Evolutionary conservation across 2,888 invertebrate species (phyloP).

Genomic region (Biston stratarius): DNA sequence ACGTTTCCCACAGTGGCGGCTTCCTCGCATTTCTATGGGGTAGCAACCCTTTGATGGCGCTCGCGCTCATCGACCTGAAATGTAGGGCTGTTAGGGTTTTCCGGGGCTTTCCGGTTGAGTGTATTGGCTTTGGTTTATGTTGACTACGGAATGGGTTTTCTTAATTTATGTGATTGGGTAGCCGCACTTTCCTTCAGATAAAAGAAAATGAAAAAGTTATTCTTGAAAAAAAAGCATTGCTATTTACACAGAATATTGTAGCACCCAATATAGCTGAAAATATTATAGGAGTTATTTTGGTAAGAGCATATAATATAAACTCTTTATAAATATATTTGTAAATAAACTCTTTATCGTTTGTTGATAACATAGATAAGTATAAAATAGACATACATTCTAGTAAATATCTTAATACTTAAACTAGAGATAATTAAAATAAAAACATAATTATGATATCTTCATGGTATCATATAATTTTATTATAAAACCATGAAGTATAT

Average conservation of each 20-base stretch:
- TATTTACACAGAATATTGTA: not conserved
- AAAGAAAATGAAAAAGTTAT: not conserved
- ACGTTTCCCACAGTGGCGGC: conserved; percentile 21
- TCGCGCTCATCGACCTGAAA: conserved; percentile 35
- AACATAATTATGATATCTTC: no score
- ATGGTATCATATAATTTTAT: no score
- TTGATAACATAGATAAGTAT: no score
- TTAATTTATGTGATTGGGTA: conserved; percentile 20
- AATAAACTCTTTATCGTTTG: no score
- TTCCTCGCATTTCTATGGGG: conserved; percentile 24
- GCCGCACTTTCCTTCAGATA: not conserved
- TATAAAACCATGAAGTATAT: no score
- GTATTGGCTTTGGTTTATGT: conserved; percentile 28
- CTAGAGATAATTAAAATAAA: no score
- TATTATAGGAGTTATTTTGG: no score
- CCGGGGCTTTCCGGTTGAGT: conserved; percentile 30
- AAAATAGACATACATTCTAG: no score
- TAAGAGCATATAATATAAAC: no score
- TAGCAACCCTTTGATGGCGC: conserved; percentile 38
- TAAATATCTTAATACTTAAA: no score
- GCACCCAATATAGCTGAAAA: no score
- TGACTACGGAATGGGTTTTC: conserved; percentile 27
- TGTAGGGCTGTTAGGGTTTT: conserved; percentile 37
- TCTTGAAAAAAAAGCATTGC: not conserved
- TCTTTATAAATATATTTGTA: no score